Conservation (phyloP, 2,888 invertebrate species). For the Fabriciana adippe region DNA sequence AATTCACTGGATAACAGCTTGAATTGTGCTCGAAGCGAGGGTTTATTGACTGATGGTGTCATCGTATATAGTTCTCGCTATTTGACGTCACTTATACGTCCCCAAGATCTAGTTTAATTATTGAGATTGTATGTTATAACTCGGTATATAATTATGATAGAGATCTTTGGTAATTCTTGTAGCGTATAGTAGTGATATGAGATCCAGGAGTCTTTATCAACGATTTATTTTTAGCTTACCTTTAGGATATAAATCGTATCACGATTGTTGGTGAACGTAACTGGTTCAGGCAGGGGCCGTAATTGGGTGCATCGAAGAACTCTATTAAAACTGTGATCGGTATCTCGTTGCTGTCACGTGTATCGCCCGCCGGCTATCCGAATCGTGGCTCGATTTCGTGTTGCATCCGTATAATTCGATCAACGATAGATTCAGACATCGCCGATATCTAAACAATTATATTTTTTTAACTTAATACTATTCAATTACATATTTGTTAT, state of each 20-base stretch:
- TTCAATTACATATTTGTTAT: not conserved
- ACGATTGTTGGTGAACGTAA: constrained; percentile 37
- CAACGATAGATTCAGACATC: constrained; percentile 27
- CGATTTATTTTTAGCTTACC: constrained; percentile 22
- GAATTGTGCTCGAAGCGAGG: too few species aligned
- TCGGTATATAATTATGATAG: not conserved
- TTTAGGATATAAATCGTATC: constrained; percentile 30
- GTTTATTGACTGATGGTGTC: too few species aligned
- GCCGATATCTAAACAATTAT: constrained; percentile 7
- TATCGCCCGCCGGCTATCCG: constrained; percentile 61
- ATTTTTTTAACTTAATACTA: not conserved
- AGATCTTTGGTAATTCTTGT: not conserved
- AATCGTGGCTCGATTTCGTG: constrained; percentile 47
- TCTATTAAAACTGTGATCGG: constrained; percentile 70
- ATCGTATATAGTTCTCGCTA: too few species aligned
- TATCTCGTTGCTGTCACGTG: constrained; percentile 70
- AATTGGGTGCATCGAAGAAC: constrained; percentile 71
- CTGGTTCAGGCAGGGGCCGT: constrained; percentile 49
- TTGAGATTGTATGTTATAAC: too few species aligned
- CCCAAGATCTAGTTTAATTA: too few species aligned
- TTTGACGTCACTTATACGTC: too few species aligned
- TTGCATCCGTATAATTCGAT: constrained; percentile 36
- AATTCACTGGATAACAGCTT: too few species aligned
- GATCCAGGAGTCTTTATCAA: constrained; percentile 10
- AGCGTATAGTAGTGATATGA: constrained; percentile 1